Evolutionary conservation across 2,797 vertebrate genomes (phyloP).

Genomic region (Sebastes itinus): DNA sequence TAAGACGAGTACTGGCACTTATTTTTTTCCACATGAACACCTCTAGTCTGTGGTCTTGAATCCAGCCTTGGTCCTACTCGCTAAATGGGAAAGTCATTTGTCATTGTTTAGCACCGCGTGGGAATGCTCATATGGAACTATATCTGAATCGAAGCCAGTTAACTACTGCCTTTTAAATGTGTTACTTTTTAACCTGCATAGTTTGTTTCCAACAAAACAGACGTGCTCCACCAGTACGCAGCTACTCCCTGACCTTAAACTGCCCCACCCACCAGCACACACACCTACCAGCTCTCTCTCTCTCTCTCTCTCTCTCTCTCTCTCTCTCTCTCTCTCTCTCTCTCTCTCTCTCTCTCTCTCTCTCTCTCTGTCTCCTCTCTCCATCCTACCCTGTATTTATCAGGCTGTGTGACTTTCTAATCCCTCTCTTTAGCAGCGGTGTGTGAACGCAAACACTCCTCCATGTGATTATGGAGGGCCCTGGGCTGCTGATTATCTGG

Average conservation of each 20-base stretch:
- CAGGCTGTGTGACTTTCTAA: constrained; percentile 65
- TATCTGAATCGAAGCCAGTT: neutral
- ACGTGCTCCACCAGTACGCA: neutral
- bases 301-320: too few species aligned
- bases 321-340: neutral
- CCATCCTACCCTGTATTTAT: constrained; percentile 42
- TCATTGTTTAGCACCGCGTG: neutral
- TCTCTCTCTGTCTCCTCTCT: constrained; percentile 11
- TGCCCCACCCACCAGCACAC: constrained; percentile 2
- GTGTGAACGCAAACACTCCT: constrained; percentile 76
- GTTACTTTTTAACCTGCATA: neutral
- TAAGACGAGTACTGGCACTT: too few species aligned
- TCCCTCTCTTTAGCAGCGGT: constrained; percentile 71
- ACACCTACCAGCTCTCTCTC: neutral
- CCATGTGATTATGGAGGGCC: constrained; percentile 75
- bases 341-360: too few species aligned
- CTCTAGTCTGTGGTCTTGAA: neutral
- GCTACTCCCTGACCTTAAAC: neutral
- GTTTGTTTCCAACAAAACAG: neutral
- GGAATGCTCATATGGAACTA: neutral
- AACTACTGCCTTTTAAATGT: neutral
- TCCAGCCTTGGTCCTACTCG: neutral
- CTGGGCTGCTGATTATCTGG: constrained; percentile 78
- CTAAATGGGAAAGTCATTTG: too few species aligned
- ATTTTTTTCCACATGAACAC: neutral